These are phyloP conservation scores for Hemicordylus capensis DNA, from an alignment of 2,113 vertebrate genomes.

Conservation along the genomic window DNA sequence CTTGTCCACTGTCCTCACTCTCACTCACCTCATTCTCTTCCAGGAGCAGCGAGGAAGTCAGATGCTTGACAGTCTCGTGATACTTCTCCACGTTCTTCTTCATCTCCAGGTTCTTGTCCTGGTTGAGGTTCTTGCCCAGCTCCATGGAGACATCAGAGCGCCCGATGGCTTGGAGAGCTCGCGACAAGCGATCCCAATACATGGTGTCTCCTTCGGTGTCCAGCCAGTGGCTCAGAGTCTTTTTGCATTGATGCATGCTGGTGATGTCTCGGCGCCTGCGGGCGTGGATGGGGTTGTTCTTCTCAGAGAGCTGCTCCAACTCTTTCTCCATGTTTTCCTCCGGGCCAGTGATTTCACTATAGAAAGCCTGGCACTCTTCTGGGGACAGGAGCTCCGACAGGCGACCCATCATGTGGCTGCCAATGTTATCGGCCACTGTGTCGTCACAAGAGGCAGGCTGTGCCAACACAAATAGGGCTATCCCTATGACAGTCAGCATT, in stretches of 20 bases:
- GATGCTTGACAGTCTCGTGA: not conserved
- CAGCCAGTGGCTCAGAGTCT: conserved; percentile 62
- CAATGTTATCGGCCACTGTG: conserved; percentile 55
- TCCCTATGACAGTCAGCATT: accelerated
- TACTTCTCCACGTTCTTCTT: conserved; percentile 50
- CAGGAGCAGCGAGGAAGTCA: conserved; percentile 29
- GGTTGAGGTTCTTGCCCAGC: conserved; percentile 77
- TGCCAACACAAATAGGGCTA: conserved; percentile 4
- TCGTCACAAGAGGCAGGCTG: accelerated
- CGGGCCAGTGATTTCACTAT: not conserved
- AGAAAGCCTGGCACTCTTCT: conserved; percentile 69
- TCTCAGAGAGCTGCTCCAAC: conserved; percentile 14
- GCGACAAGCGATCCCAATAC: conserved; percentile 71
- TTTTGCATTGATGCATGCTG: conserved; percentile 28
- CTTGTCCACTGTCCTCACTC: accelerated
- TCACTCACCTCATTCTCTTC: not conserved
- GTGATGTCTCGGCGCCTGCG: not conserved
- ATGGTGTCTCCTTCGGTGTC: not conserved
- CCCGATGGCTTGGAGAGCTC: conserved; percentile 56
- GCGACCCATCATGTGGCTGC: conserved; percentile 67
- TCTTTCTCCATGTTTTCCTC: conserved; percentile 25
- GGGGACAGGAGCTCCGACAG: conserved; percentile 65
- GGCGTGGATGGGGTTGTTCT: accelerated
- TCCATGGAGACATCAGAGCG: conserved; percentile 72
- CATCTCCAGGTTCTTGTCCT: conserved; percentile 73